A percentile compares a stretch with the other conserved stretches of the same genome.
Evolutionary conservation across 2,113 vertebrate genomes (phyloP).

Genomic region (Notothenia rossii): DNA sequence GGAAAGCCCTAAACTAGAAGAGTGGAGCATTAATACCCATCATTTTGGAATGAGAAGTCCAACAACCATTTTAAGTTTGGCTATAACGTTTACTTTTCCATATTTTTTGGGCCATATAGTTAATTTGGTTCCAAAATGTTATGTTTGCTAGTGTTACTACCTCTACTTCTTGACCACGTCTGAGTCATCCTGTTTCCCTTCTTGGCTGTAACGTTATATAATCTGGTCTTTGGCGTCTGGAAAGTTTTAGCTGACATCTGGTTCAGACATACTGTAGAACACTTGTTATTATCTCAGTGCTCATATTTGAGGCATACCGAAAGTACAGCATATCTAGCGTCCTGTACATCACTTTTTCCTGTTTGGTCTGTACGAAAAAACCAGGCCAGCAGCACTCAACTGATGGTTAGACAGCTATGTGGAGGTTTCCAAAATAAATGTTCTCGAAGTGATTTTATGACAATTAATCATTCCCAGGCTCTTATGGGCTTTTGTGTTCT

Average conservation of each 20-base stretch:
- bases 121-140: not conserved
- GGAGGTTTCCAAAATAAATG: slow-evolving; percentile 41
- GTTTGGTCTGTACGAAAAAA: not conserved
- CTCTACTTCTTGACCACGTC: not conserved
- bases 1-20: not conserved
- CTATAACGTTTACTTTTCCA: not conserved
- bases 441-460: not conserved
- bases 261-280: not conserved
- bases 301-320: slow-evolving; percentile 29
- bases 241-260: slow-evolving; percentile 27
- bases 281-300: slow-evolving; percentile 4
- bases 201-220: slow-evolving; percentile 11
- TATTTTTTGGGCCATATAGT: not conserved
- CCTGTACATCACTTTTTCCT: not conserved
- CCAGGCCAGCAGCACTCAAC: not conserved
- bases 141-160: not conserved
- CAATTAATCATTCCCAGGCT: not conserved
- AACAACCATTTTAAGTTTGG: not conserved
- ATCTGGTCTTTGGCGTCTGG: slow-evolving; percentile 12
- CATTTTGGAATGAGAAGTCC: not conserved
- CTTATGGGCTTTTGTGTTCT: slow-evolving; percentile 1
- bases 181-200: not conserved
- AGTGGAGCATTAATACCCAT: not conserved
- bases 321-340: slow-evolving; percentile 25
- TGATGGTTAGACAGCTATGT: slow-evolving; percentile 14